Conservation (phyloP, 2,888 invertebrate species). For the Pseudococcus longispinus region DNA sequence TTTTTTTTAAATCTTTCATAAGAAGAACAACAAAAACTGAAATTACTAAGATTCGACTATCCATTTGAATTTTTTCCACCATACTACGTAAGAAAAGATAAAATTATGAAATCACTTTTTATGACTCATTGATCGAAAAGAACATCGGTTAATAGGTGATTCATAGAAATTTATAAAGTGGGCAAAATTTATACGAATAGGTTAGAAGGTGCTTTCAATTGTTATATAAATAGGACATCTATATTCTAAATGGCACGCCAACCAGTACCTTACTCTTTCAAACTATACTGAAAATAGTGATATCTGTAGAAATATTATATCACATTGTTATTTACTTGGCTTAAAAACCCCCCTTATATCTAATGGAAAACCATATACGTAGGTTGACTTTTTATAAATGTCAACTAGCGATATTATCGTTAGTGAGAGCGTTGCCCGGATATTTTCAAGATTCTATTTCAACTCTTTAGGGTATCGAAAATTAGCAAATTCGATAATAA, state of each 20-base stretch:
- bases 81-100: too few species aligned
- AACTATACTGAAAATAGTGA: background rate
- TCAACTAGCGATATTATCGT: background rate
- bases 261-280: background rate
- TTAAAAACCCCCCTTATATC: background rate
- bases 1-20: too few species aligned
- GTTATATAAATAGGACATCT: background rate
- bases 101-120: too few species aligned
- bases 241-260: background rate
- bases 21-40: too few species aligned
- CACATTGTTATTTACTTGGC: too few species aligned
- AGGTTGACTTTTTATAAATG: conserved; percentile 10
- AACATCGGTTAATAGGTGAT: too few species aligned
- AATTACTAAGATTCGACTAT: too few species aligned
- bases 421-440: background rate
- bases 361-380: background rate
- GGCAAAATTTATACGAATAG: background rate
- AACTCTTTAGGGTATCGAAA: background rate
- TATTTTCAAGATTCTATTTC: background rate
- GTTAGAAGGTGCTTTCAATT: background rate
- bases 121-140: too few species aligned
- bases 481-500: background rate
- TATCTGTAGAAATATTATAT: background rate
- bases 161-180: too few species aligned
- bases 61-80: too few species aligned